These are phyloP conservation scores for Triplophysa dalaica DNA, from an alignment of 2,113 vertebrate species.

Conservation along the genomic window DNA sequence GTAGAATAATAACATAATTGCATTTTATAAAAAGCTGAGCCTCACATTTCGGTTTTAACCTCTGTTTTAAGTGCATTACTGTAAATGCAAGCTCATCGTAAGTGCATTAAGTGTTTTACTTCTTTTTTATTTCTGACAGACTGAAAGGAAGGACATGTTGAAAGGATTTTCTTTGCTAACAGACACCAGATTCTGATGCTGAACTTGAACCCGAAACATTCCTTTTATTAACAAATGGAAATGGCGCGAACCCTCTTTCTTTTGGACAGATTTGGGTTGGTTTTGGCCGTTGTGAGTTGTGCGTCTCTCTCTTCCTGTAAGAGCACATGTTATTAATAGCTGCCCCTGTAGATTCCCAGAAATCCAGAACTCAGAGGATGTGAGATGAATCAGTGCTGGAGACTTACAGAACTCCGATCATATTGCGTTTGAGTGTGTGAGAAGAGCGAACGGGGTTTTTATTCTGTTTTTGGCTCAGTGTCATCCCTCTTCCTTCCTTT, in stretches of 20 bases:
- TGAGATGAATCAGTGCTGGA: conserved; percentile 15
- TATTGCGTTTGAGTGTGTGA: not conserved
- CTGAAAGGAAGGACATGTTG: not conserved
- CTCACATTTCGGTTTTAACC: too few species aligned
- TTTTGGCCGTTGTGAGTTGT: not conserved
- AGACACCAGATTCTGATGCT: not conserved
- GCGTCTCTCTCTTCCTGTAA: conserved; percentile 27
- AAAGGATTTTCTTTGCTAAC: not conserved
- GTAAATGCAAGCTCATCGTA: not conserved
- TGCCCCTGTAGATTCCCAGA: conserved; percentile 35
- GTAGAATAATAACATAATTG: too few species aligned
- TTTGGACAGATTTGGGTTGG: not conserved
- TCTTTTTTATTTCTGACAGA: not conserved
- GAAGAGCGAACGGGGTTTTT: conserved; percentile 49
- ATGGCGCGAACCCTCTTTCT: not conserved
- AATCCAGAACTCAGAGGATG: conserved; percentile 30
- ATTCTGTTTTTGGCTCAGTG: conserved; percentile 71
- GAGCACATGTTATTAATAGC: conserved; percentile 43
- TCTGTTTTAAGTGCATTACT: not conserved
- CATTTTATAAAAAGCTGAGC: too few species aligned
- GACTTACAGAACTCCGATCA: not conserved
- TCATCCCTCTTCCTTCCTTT: conserved; percentile 81
- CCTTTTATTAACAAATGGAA: not conserved
- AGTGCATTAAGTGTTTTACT: not conserved
- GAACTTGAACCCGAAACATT: not conserved